phyloP scores from a whole-genome alignment of 2,797 vertebrate genomes.

The Vultur gryphus region DNA sequence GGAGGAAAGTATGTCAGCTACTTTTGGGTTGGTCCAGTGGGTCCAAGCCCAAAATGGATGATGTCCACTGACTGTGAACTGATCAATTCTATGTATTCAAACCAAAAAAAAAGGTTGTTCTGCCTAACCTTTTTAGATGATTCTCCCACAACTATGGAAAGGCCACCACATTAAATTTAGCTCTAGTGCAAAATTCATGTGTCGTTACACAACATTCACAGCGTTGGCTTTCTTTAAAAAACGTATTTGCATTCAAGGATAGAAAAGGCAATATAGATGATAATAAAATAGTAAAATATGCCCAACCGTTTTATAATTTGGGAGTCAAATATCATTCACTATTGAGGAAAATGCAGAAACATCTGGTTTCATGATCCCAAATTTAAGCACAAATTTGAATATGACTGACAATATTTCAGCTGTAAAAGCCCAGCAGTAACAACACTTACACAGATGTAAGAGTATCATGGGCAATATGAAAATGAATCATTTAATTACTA shows the following conservation, averaged over 20 bases:
- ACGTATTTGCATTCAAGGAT: neutral
- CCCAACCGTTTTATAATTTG: neutral
- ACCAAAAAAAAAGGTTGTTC: neutral
- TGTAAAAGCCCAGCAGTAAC: neutral
- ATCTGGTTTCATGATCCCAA: neutral
- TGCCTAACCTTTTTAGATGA: neutral
- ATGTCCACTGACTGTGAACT: neutral
- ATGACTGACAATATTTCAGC: neutral
- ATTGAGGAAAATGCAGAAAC: neutral
- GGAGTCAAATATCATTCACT: neutral
- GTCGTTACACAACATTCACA: neutral
- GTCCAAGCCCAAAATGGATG: neutral
- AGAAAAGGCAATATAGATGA: neutral
- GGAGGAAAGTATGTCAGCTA: neutral
- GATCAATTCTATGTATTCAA: neutral
- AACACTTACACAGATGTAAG: neutral
- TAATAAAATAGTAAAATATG: neutral
- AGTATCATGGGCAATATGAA: neutral
- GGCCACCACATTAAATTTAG: neutral
- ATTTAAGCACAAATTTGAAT: neutral
- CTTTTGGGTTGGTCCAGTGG: neutral
- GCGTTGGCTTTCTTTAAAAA: neutral
- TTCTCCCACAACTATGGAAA: neutral
- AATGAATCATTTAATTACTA: neutral
- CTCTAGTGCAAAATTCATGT: neutral